These are phyloP conservation scores for Idaea biselata DNA, from an alignment of 2,888 invertebrate species.

Conservation along the genomic window DNA sequence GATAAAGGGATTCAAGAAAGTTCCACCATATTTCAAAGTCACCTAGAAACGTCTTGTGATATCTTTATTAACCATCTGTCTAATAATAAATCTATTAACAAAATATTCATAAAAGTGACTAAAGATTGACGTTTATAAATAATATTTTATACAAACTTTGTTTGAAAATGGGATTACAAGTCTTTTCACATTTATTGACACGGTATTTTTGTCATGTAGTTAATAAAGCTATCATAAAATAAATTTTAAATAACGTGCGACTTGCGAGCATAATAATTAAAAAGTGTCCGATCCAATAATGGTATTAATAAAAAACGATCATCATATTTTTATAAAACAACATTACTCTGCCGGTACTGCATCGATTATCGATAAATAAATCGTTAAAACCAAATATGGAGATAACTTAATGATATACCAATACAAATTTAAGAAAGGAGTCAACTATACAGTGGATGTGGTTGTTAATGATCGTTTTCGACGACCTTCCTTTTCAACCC, in stretches of 20 bases:
- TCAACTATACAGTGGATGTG: slow-evolving; percentile 34
- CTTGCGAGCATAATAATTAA: background rate
- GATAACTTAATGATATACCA: slow-evolving; percentile 45
- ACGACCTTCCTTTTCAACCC: slow-evolving; percentile 61
- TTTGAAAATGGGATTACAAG: background rate
- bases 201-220: background rate
- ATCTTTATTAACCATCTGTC: background rate
- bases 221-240: slow-evolving; percentile 2
- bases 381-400: slow-evolving; percentile 49
- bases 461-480: slow-evolving; percentile 48
- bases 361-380: slow-evolving; percentile 40
- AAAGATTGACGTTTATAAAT: background rate
- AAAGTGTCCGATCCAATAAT: background rate
- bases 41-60: background rate
- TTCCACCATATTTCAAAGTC: background rate
- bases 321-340: slow-evolving; percentile 2
- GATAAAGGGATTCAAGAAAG: background rate
- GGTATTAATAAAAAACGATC: background rate
- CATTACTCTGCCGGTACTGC: background rate
- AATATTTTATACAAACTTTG: background rate
- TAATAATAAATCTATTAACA: background rate
- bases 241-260: slow-evolving; percentile 1
- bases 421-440: slow-evolving; percentile 49
- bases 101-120: background rate
- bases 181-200: background rate